phyloP scores from a whole-genome alignment of 2,797 vertebrate genomes.

The Psittacula derbiana region DNA sequence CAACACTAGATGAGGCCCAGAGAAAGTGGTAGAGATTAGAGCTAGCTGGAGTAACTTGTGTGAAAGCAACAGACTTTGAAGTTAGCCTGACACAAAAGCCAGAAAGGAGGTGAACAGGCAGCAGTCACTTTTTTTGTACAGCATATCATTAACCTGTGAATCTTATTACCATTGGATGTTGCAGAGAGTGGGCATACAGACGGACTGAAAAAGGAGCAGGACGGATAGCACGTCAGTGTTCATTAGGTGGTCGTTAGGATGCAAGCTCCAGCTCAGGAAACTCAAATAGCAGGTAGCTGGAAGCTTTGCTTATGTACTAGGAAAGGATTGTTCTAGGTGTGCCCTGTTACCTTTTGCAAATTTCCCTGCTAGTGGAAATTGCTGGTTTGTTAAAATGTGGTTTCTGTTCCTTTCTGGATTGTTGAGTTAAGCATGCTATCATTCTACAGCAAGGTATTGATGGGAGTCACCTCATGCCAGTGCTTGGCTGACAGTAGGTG shows the following conservation, averaged over 20 bases:
- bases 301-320: background rate
- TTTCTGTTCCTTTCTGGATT: background rate
- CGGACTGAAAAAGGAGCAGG: background rate
- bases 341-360: background rate
- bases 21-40: background rate
- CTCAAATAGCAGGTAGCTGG: background rate
- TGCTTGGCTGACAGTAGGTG: background rate
- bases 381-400: background rate
- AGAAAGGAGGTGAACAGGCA: background rate
- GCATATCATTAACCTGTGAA: background rate
- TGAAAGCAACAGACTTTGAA: background rate
- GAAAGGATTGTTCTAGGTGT: background rate
- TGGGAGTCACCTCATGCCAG: background rate
- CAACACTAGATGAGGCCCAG: background rate
- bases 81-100: background rate
- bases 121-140: background rate
- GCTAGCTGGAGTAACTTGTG: background rate
- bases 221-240: rapidly evolving
- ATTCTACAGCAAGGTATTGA: background rate
- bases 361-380: background rate
- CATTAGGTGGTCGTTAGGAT: background rate
- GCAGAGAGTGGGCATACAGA: rapidly evolving
- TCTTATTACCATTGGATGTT: background rate
- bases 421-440: background rate
- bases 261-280: background rate